These are phyloP conservation scores for Dendrocincla fuliginosa DNA, from an alignment of 2,797 vertebrate species.

Conservation along the genomic window DNA sequence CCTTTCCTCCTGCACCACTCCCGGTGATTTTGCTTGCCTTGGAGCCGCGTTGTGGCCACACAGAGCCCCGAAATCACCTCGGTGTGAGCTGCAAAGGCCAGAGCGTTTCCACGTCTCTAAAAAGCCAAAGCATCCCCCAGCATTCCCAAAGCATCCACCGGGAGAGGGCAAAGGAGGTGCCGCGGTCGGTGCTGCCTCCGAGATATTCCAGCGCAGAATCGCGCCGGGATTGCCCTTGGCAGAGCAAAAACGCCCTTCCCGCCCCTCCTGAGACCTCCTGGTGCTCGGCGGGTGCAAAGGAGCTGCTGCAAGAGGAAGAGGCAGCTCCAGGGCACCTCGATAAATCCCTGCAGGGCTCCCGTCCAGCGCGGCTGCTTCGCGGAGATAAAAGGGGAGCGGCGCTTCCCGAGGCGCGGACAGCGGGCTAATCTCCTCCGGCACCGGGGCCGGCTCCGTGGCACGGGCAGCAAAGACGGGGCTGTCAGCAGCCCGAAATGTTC, in stretches of 20 bases:
- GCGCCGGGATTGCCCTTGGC: neutral
- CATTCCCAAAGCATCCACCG: neutral
- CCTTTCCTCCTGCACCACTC: neutral
- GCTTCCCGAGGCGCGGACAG: conserved; percentile 58
- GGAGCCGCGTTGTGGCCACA: fast-evolving
- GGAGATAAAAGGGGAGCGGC: conserved; percentile 75
- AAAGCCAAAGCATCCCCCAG: neutral
- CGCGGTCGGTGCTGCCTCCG: fast-evolving
- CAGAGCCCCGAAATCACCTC: fast-evolving
- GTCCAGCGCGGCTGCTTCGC: conserved; percentile 73
- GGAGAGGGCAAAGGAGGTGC: neutral
- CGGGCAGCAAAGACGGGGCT: neutral
- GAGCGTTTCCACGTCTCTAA: neutral
- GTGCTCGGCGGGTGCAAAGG: neutral
- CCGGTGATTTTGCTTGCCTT: neutral
- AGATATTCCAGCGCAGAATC: neutral
- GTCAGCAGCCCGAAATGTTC: neutral
- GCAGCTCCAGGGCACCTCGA: conserved; percentile 57
- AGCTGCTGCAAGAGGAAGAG: neutral
- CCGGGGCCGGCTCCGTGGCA: neutral
- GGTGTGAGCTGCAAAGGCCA: neutral
- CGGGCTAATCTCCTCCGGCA: conserved; percentile 65
- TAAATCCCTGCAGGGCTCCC: conserved; percentile 71
- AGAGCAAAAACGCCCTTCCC: neutral
- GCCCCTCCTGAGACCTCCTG: neutral